Evolutionary conservation across 1,140 invertebrate genomes (phyloP).

Genomic region (Hylaeus volcanicus): DNA sequence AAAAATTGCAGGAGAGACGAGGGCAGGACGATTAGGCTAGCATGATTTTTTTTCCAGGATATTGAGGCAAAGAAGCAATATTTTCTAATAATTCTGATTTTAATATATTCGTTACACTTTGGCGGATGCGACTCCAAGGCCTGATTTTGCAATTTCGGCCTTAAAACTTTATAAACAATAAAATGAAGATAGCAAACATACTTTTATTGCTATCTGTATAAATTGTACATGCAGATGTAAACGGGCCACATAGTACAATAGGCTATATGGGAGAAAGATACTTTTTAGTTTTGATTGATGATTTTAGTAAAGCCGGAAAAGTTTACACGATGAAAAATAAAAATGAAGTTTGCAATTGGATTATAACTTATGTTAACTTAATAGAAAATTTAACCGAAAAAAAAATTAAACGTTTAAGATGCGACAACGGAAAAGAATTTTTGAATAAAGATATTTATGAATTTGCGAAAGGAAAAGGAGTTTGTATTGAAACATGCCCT

Average conservation of each 20-base stretch:
- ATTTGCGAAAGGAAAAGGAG: conserved; percentile 4
- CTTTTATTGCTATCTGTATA: neutral
- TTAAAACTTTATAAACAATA: too few relatives aligned
- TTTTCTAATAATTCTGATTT: too few relatives aligned
- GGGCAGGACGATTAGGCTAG: too few relatives aligned
- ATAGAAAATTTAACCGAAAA: conserved; percentile 2
- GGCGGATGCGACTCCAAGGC: too few relatives aligned
- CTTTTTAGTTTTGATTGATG: conserved; percentile 13
- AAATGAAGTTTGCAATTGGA: neutral
- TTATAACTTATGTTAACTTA: neutral
- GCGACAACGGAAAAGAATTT: conserved; percentile 7
- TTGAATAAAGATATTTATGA: conserved; percentile 22
- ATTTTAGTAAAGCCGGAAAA: neutral
- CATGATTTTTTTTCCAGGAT: too few relatives aligned
- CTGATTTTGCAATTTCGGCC: too few relatives aligned
- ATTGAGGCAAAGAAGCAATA: too few relatives aligned
- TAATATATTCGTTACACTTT: too few relatives aligned
- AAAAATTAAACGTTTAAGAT: neutral
- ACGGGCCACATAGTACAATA: conserved; percentile 16
- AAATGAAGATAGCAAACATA: too few relatives aligned
- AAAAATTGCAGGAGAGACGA: too few relatives aligned
- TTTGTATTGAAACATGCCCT: conserved; percentile 26
- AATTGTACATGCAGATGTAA: conserved; percentile 37
- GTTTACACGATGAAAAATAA: conserved; percentile 2
- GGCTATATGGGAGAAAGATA: neutral